phyloP scores from a whole-genome alignment of 2,888 invertebrate genomes.

The Himalopsyche japonica region DNA sequence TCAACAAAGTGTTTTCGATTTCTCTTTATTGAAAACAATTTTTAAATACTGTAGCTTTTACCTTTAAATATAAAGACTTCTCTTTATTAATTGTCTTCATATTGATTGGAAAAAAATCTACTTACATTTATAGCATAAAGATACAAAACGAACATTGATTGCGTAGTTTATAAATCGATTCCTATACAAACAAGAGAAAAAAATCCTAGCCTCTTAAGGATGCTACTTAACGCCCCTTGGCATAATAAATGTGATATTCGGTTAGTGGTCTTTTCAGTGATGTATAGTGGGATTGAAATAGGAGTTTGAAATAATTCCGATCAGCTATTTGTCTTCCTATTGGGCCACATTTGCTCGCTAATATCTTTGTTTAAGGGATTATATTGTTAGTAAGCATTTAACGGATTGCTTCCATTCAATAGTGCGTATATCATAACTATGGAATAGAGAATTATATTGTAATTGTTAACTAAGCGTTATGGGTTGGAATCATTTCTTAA shows the following conservation, averaged over 20 bases:
- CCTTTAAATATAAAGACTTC: too few species aligned
- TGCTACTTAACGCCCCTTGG: not conserved
- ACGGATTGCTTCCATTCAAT: not conserved
- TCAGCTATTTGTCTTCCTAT: slow-evolving; percentile 21
- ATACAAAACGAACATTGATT: too few species aligned
- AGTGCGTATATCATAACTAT: not conserved
- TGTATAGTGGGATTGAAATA: slow-evolving; percentile 29
- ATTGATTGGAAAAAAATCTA: too few species aligned
- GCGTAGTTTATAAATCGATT: too few species aligned
- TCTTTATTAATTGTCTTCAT: too few species aligned
- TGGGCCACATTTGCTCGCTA: slow-evolving; percentile 14
- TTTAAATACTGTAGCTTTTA: too few species aligned
- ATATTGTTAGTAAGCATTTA: not conserved
- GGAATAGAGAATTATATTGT: not conserved
- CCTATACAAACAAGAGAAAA: not conserved
- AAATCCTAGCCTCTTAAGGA: not conserved
- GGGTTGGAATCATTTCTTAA: not conserved
- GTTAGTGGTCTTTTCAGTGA: slow-evolving; percentile 19
- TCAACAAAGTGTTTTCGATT: too few species aligned
- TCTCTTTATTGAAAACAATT: too few species aligned
- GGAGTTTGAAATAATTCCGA: slow-evolving; percentile 8
- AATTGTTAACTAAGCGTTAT: not conserved
- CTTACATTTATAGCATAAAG: too few species aligned
- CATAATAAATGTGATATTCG: slow-evolving; percentile 8
- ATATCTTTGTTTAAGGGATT: slow-evolving; percentile 11